phyloP scores from a whole-genome alignment of 2,113 vertebrate species.

The Nothocercus julius region DNA sequence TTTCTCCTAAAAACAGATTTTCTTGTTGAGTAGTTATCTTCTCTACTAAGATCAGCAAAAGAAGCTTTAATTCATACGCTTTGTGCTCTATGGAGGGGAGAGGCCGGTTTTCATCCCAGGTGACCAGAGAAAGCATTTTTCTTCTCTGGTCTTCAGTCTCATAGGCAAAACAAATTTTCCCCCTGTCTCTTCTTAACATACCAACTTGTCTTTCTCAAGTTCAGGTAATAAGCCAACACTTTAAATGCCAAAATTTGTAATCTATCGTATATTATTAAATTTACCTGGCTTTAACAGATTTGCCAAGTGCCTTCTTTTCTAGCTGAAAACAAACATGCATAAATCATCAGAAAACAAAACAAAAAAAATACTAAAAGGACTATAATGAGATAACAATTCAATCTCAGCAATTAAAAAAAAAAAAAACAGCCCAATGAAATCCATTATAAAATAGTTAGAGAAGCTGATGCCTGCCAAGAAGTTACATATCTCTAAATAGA shows the following conservation, averaged over 20 bases:
- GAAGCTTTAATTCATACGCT: neutral
- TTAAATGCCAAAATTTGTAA: neutral
- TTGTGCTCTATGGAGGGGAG: neutral
- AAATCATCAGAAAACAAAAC: neutral
- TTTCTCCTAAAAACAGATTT: neutral
- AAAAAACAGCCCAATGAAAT: neutral
- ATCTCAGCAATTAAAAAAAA: neutral
- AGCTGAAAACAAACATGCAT: neutral
- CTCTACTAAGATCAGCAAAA: neutral
- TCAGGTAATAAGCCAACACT: neutral
- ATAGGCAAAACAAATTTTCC: neutral
- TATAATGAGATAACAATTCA: neutral
- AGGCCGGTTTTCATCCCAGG: neutral
- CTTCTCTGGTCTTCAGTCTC: neutral
- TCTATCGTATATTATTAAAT: neutral
- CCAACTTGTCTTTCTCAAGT: neutral
- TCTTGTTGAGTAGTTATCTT: neutral
- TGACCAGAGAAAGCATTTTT: neutral
- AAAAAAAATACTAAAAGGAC: neutral
- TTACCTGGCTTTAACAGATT: neutral
- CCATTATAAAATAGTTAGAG: neutral
- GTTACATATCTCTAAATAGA: neutral
- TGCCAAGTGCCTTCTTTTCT: neutral
- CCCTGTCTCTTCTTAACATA: neutral
- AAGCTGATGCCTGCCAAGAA: neutral